These are phyloP conservation scores for Cotesia vestalis DNA, from an alignment of 1,140 invertebrate species.

Conservation along the genomic window DNA sequence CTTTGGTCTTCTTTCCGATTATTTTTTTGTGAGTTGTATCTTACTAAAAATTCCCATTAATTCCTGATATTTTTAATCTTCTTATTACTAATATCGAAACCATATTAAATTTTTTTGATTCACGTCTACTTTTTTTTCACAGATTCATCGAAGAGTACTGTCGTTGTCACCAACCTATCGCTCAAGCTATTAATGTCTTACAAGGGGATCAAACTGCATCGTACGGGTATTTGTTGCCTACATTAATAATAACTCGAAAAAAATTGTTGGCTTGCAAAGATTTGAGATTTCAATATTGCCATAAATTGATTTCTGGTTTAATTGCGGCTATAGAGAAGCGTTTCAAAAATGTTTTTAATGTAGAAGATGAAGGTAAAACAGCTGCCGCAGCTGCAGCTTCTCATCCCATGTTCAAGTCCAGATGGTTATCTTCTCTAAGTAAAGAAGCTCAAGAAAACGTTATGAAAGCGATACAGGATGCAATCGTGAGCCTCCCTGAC, in stretches of 20 bases:
- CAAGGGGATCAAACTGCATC: no score
- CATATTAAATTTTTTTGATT: no score
- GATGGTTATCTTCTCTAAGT: no score
- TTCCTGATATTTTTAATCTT: no score
- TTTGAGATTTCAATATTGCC: not conserved
- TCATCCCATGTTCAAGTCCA: conserved; percentile 24
- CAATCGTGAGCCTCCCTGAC: not conserved
- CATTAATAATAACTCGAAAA: not conserved
- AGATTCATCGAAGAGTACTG: no score
- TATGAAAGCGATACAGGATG: not conserved
- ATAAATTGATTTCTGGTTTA: conserved; percentile 9
- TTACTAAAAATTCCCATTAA: no score
- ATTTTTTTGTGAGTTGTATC: no score
- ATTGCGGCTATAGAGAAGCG: conserved; percentile 5
- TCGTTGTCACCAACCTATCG: no score
- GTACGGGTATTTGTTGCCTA: not conserved
- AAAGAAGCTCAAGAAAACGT: not conserved
- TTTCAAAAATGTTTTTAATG: conserved; percentile 18
- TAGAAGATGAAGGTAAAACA: not conserved
- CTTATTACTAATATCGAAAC: no score
- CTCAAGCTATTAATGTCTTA: no score
- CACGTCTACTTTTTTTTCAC: no score
- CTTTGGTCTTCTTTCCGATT: no score
- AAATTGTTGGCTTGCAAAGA: not conserved
- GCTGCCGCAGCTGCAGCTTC: conserved; percentile 22